Base-by-base conservation (phyloP, 2,797 vertebrate species). In the Lycodopsis pacificus region DNA sequence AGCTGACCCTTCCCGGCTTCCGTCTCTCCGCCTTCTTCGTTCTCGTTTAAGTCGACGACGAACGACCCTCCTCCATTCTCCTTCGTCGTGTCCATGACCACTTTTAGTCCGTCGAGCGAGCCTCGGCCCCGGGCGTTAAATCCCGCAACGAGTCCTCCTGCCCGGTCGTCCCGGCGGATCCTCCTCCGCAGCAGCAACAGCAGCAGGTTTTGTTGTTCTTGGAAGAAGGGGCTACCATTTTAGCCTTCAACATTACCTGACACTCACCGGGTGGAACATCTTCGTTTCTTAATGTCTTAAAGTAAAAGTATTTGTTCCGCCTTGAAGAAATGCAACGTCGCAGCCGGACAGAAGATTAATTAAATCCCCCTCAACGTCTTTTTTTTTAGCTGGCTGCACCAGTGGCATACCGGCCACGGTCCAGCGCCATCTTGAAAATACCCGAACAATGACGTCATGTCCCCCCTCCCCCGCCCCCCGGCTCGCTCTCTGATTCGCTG, bases 361-460 rank as follows among this genome's bases (percentile, higher is more conserved):
- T 65, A 86, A 90, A 90, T 76, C 86, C 81, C 79, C 73, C 42
- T 66, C 12, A 4, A 13, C 56, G 66, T 34, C 7, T 34, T 17
- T 74, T 54, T 44, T 34, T 54, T 44, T 34, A 77, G 61, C 79
- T 80, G 61, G 40, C 78, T 56, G 78, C 85, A 3, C 59, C 54
- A 20, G 87, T 84, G 81, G 89, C 58, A 79, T 82, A 79, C 80
- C 87, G 76, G 73, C 51, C 71, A 79, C 87, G 65, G 81, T 72
- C 84, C 82, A 65, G 79, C 87, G 94, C 95, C 95, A 95, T 95
- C 89, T 95, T 95, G 92, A 93, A 93, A 92, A 92, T 89, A 89
- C 71, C 86, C 80, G 66, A 89, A 76, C 77, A 74, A 62, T 92
- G 93, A 94, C 93, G 94, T 94, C 93, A 93, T 34, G 54, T 11